These are phyloP conservation scores for Chironomus riparius DNA, from an alignment of 2,888 invertebrate genomes.

Conservation along the genomic window DNA sequence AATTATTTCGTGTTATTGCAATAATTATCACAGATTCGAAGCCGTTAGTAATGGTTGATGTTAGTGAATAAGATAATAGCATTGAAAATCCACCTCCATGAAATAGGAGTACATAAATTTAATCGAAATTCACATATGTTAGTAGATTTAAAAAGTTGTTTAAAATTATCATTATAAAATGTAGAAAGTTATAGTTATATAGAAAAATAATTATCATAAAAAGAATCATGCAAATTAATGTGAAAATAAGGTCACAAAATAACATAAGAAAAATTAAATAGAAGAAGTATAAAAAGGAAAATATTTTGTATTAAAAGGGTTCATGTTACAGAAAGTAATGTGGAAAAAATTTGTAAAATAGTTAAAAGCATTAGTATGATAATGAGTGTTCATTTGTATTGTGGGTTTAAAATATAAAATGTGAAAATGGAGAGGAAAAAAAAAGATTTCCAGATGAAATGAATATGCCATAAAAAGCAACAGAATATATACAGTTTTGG, in stretches of 20 bases:
- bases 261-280: slow-evolving; percentile 36
- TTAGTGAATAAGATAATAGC: background rate
- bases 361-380: slow-evolving; percentile 11
- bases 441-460: no score
- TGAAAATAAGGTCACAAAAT: slow-evolving; percentile 35
- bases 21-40: background rate
- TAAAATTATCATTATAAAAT: slow-evolving; percentile 4
- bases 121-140: slow-evolving; percentile 24
- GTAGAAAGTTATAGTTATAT: slow-evolving; percentile 2
- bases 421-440: no score
- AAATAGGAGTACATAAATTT: background rate
- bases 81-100: background rate
- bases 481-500: no score
- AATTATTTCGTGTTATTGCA: background rate
- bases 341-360: slow-evolving; percentile 18
- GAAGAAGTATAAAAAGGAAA: slow-evolving; percentile 6
- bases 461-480: no score
- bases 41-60: background rate
- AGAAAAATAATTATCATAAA: slow-evolving; percentile 28
- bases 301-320: background rate
- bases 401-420: slow-evolving; percentile 23
- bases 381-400: slow-evolving; percentile 14
- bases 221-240: slow-evolving; percentile 11
- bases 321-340: slow-evolving; percentile 27
- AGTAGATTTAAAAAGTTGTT: background rate